Evolutionary conservation across 2,797 vertebrate species (phyloP).

Genomic region (Babyrousa celebensis): DNA sequence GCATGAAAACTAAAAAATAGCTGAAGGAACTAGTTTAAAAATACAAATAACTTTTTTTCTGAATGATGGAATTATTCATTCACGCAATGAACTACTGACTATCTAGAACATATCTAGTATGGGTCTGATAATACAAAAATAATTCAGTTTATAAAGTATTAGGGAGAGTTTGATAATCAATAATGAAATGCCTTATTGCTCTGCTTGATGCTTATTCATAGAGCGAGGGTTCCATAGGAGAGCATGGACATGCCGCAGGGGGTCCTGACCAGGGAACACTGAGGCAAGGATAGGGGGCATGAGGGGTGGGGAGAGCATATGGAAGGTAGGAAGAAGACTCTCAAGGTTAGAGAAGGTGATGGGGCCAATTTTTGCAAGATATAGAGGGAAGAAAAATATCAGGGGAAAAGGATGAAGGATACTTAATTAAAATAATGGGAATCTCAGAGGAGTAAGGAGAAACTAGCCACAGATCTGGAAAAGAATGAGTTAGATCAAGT

Average conservation of each 20-base stretch:
- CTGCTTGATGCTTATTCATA: background rate
- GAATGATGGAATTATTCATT: background rate
- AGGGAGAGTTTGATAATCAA: background rate
- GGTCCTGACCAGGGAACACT: background rate
- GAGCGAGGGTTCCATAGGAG: background rate
- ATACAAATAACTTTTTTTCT: background rate
- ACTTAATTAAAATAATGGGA: background rate
- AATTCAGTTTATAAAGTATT: background rate
- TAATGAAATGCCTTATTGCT: background rate
- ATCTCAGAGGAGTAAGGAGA: background rate
- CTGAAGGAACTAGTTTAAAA: background rate
- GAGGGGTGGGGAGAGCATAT: background rate
- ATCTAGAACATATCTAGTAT: background rate
- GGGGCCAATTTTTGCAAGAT: background rate
- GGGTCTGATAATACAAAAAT: background rate
- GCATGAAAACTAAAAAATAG: background rate
- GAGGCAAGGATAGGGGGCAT: background rate
- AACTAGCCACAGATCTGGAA: background rate
- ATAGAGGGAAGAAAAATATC: background rate
- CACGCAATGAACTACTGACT: background rate
- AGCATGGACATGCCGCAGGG: background rate
- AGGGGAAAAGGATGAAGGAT: background rate
- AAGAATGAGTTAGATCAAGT: background rate
- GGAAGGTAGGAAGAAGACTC: background rate
- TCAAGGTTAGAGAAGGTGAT: background rate